Base-by-base conservation (phyloP, 2,797 vertebrate genomes). In the Arctocebus calabarensis region DNA sequence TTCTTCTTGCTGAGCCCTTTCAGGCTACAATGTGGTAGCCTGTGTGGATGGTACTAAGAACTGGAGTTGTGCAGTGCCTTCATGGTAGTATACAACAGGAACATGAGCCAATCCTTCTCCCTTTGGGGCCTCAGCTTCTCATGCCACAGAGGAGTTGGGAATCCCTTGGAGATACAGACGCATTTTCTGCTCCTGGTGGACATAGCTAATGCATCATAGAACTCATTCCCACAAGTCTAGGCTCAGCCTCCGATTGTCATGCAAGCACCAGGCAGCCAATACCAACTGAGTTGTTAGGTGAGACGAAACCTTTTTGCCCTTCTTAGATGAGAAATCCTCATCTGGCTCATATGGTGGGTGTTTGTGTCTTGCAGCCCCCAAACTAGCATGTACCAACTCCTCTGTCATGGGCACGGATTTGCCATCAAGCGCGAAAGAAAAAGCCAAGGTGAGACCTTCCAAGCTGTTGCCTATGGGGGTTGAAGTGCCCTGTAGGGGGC, bases 301-400 rank as follows among this genome's bases (percentile, higher is more conserved):
- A 52, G 55, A 22, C 34, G 37, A 91, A 52, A 23, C 6, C 70
- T 57, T 20, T 70, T n/a, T 34, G 1, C 43, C 66, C 0, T 32
- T 37, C 23, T 55, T 62, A 16, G 8, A 6, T 74, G 55, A 82
- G 73, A 55, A 82, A 77, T 43, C 20, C 43, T 89, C n/a, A 3
- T 45, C 52, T 57, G 62, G 57, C 27, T 94, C 37, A 97, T 37
- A 52, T 40, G 3, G 27, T 0, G 0, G 11, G 32, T 73, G 7
- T 94, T 96, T 95, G 61, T 97, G 61, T 96, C 93, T 97, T 97
- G 16, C 81, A 97, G 97, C 87, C 84, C 86, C 89, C 16, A 95
- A 32, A 90, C 64, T 32, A 2, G 37, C 75, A 0, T 59, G 94
- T 82, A 73, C 55, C 52, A 97, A 66, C 61, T 93, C 93, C 66